Evolutionary conservation across 2,113 vertebrate species (phyloP).

Genomic region (Baryphthengus martii): DNA sequence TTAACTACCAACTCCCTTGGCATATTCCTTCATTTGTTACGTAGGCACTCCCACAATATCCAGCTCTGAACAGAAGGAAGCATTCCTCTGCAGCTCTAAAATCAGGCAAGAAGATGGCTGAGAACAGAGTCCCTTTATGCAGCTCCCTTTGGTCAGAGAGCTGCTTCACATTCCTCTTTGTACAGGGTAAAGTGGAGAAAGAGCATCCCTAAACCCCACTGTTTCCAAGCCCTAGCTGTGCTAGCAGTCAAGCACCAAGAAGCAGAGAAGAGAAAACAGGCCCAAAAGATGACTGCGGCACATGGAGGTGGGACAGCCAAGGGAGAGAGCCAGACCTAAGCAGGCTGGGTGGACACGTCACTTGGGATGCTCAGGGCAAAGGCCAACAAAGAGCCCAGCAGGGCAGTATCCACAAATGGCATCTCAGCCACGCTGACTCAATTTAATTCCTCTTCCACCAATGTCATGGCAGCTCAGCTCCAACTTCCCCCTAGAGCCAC

Average conservation of each 20-base stretch:
- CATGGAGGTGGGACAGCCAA: background rate
- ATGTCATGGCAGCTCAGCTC: background rate
- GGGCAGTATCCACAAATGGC: background rate
- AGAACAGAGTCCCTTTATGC: conserved; percentile 47
- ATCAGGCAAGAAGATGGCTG: background rate
- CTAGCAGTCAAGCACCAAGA: background rate
- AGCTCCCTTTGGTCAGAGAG: background rate
- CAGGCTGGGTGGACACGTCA: background rate
- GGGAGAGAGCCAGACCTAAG: background rate
- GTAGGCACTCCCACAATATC: background rate
- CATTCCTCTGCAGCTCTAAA: background rate
- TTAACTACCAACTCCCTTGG: background rate
- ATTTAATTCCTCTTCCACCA: background rate
- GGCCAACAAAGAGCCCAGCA: background rate
- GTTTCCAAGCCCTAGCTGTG: background rate
- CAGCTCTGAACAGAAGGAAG: conserved; percentile 13
- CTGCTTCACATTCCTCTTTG: background rate
- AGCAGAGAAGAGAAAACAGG: background rate
- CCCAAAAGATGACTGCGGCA: background rate
- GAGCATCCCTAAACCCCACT: background rate
- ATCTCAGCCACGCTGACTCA: background rate
- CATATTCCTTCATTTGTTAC: background rate
- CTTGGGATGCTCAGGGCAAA: background rate
- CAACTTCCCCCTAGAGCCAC: background rate
- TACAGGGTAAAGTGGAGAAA: background rate